phyloP scores from a whole-genome alignment of 1,140 invertebrate genomes.

The Solen grandis region DNA sequence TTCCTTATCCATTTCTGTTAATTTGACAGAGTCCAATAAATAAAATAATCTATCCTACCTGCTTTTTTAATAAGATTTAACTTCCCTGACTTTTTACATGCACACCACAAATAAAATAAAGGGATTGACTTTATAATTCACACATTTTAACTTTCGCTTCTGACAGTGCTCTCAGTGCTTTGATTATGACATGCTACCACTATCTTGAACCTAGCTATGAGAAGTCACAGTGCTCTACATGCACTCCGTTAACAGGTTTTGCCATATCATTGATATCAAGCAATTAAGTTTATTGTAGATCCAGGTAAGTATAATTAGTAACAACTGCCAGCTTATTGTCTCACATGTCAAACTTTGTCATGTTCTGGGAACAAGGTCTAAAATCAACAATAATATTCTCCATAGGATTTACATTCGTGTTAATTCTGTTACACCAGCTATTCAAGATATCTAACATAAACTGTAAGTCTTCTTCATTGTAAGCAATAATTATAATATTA shows the following conservation, averaged over 20 bases:
- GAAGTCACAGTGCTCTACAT: neutral
- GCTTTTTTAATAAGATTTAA: too few species aligned
- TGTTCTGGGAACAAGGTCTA: neutral
- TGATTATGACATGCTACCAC: too few species aligned
- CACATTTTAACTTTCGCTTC: too few species aligned
- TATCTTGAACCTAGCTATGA: neutral
- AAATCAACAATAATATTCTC: constrained; percentile 9
- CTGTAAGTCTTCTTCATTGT: neutral
- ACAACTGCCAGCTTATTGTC: too few species aligned
- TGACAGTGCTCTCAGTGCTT: too few species aligned
- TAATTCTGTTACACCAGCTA: neutral
- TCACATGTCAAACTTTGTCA: neutral
- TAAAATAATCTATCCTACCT: too few species aligned
- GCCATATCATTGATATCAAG: neutral
- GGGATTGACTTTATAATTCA: neutral
- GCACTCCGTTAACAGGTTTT: neutral
- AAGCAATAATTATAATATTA: too few species aligned
- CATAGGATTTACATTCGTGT: neutral
- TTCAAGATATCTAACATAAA: constrained; percentile 3
- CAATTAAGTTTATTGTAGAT: neutral
- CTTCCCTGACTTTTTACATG: too few species aligned
- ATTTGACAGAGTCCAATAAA: neutral
- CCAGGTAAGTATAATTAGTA: neutral
- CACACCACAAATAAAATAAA: neutral
- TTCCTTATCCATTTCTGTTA: too few species aligned